These are phyloP conservation scores for Dryobotodes eremita DNA, from an alignment of 2,888 invertebrate species.

Conservation along the genomic window DNA sequence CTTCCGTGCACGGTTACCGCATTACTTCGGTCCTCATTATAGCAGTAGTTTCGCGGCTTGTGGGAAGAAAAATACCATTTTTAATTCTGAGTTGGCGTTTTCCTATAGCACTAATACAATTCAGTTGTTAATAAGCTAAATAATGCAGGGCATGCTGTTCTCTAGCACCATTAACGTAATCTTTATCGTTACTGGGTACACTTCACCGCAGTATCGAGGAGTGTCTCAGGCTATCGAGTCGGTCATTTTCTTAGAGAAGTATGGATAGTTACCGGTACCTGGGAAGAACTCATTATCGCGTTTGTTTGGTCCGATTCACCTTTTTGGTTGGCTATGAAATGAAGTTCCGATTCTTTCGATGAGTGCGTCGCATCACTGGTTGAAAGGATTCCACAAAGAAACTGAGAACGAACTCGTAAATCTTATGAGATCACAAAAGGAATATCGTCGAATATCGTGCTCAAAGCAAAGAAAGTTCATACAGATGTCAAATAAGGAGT, in stretches of 20 bases:
- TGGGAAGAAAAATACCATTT: slow-evolving; percentile 62
- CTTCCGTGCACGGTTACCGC: slow-evolving; percentile 60
- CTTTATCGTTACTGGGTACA: slow-evolving; percentile 69
- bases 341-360: slow-evolving; percentile 56
- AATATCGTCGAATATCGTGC: slow-evolving; percentile 50
- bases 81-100: slow-evolving; percentile 57
- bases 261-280: slow-evolving; percentile 68
- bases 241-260: slow-evolving; percentile 66
- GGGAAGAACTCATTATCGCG: slow-evolving; percentile 65
- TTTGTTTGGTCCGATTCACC: slow-evolving; percentile 66
- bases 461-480: slow-evolving; percentile 43
- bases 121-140: slow-evolving; percentile 69
- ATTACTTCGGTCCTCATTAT: slow-evolving; percentile 60
- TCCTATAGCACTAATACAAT: slow-evolving; percentile 60
- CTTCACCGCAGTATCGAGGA: slow-evolving; percentile 68
- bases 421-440: slow-evolving; percentile 65
- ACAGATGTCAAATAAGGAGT: slow-evolving; percentile 34
- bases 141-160: slow-evolving; percentile 65
- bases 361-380: slow-evolving; percentile 66
- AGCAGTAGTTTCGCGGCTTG: slow-evolving; percentile 44
- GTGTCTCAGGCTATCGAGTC: slow-evolving; percentile 68
- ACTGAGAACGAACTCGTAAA: slow-evolving; percentile 65
- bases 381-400: slow-evolving; percentile 66
- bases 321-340: slow-evolving; percentile 70
- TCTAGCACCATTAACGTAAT: slow-evolving; percentile 50